Evolutionary conservation across 2,113 vertebrate genomes (phyloP), one percentile per base, ranked within the genome.

Genomic region (Empidonax traillii): DNA sequence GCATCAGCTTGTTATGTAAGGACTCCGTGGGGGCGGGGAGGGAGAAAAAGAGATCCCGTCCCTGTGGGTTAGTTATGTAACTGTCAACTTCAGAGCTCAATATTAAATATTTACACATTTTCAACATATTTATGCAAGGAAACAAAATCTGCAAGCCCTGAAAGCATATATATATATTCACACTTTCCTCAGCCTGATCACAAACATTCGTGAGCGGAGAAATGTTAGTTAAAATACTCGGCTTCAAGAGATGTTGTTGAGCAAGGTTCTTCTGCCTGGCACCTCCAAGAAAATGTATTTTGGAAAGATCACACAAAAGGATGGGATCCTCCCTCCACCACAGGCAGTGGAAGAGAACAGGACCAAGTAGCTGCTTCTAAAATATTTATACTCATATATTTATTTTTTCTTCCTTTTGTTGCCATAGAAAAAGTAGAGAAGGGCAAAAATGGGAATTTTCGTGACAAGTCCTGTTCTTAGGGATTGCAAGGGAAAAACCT

Each of bases 31-130:
- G 22, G 41, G n/a, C 3, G 5, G 18, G 22, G 25, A 53, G 28
- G 43, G 33, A 23, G 27, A 22, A 28, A 74, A 61, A 41, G 49
- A 69, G 31, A 44, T 43, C 47, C 27, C 6, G 19, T 95, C 93
- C 93, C 95, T 74, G 65, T 78, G 67, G 85, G 65, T 77, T 89
- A 17, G 56, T 94, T 97, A 95, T n/a, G 11, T 75, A 95, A 95
- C 80, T 55, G 47, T 15, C 79, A 78, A 22, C 90, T 93, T 72
- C 22, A 27, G 79, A 74, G 79, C 55, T 41, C 51, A 19, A 17
- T 72, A 93, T 92, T 94, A 96, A 94, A 95, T 96, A 97, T 96
- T 97, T 94, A 95, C 82, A 87, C 37, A 10, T 35, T 61, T 85
- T 47, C 52, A 49, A 92, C 80, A 85, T n/a, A 49, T 27, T 17